A percentile compares a stretch with the other conserved stretches of the same genome.
phyloP scores from a whole-genome alignment of 2,888 invertebrate species.

The Drosophila borborema region DNA sequence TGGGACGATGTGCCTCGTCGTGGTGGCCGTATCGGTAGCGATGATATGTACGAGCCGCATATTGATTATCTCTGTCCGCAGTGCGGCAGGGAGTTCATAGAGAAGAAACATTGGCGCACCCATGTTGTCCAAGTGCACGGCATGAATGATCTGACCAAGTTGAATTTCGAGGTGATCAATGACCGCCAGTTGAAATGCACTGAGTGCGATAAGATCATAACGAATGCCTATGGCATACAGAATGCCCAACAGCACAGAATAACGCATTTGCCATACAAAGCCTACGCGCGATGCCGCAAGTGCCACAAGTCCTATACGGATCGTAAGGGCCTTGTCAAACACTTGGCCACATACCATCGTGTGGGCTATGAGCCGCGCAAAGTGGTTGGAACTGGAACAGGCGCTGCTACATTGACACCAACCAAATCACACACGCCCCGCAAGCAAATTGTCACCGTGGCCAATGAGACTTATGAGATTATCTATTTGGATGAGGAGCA shows the following conservation, averaged over 20 bases:
- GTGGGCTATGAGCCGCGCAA: slow-evolving; percentile 59
- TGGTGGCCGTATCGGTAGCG: slow-evolving; percentile 66
- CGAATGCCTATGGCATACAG: slow-evolving; percentile 82
- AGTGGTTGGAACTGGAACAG: not conserved
- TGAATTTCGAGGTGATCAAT: slow-evolving; percentile 78
- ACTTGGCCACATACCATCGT: slow-evolving; percentile 76
- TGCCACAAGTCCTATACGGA: slow-evolving; percentile 81
- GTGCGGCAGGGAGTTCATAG: slow-evolving; percentile 79
- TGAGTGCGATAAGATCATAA: slow-evolving; percentile 81
- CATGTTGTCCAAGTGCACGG: slow-evolving; percentile 79
- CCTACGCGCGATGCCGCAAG: slow-evolving; percentile 79
- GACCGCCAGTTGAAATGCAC: slow-evolving; percentile 80
- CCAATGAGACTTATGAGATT: slow-evolving; percentile 80
- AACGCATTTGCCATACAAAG: slow-evolving; percentile 80
- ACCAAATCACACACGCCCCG: slow-evolving; percentile 49
- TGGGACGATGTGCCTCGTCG: slow-evolving; percentile 63
- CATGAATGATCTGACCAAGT: slow-evolving; percentile 75
- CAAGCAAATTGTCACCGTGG: slow-evolving; percentile 79
- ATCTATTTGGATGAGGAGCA: slow-evolving; percentile 75
- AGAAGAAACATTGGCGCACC: slow-evolving; percentile 81
- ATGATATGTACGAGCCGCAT: slow-evolving; percentile 76
- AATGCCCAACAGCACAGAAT: slow-evolving; percentile 82
- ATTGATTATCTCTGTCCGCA: slow-evolving; percentile 82
- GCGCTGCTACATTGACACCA: not conserved
- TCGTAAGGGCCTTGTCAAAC: slow-evolving; percentile 81